Evolutionary conservation across 1,140 invertebrate genomes (phyloP).

Genomic region (Trachymyrmex cornetzi): DNA sequence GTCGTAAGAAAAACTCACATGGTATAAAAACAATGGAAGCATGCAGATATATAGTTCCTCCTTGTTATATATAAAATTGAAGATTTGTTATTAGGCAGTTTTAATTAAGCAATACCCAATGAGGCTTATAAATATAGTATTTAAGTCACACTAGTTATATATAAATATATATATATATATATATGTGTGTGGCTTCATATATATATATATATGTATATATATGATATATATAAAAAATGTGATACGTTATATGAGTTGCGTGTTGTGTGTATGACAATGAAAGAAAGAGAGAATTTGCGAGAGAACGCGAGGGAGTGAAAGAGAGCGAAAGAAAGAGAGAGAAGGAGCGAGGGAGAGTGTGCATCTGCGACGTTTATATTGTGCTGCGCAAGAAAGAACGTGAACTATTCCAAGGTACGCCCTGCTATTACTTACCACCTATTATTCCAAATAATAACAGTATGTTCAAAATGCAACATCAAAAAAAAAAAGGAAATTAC

Average conservation of each 20-base stretch:
- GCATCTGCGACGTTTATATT: slow-evolving; percentile 87
- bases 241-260: slow-evolving; percentile 77
- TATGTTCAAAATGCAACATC: slow-evolving; percentile 85
- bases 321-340: slow-evolving; percentile 35
- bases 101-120: slow-evolving; percentile 84
- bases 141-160: slow-evolving; percentile 78
- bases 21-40: slow-evolving; percentile 75
- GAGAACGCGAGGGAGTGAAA: slow-evolving; percentile 13
- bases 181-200: slow-evolving; percentile 71
- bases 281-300: slow-evolving; percentile 56
- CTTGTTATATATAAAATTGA: slow-evolving; percentile 82
- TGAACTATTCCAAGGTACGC: slow-evolving; percentile 87
- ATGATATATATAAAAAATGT: slow-evolving; percentile 74
- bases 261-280: slow-evolving; percentile 58
- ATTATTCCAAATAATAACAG: slow-evolving; percentile 85
- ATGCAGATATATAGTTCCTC: slow-evolving; percentile 82
- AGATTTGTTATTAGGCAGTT: slow-evolving; percentile 84
- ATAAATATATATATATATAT: slow-evolving; percentile 77
- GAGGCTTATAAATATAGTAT: slow-evolving; percentile 82
- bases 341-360: slow-evolving; percentile 78
- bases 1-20: slow-evolving; percentile 72
- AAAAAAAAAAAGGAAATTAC: slow-evolving; percentile 79
- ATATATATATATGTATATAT: slow-evolving; percentile 37
- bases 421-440: slow-evolving; percentile 86
- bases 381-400: slow-evolving; percentile 87